phyloP scores from a whole-genome alignment of 2,888 invertebrate genomes.

The Anthophora plumipes region DNA sequence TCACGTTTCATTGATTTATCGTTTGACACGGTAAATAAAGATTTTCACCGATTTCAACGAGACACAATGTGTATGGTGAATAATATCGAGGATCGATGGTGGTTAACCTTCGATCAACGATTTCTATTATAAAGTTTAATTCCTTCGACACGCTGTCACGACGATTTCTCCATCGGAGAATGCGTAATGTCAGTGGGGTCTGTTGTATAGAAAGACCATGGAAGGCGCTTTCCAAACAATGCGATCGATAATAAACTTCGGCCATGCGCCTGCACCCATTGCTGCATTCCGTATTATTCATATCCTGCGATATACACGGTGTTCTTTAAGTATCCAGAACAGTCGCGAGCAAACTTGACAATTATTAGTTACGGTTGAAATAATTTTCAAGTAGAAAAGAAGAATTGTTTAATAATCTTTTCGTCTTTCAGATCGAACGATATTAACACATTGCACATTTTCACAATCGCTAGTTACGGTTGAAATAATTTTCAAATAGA shows the following conservation, averaged over 20 bases:
- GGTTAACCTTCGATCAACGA: slow-evolving; percentile 32
- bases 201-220: slow-evolving; percentile 11
- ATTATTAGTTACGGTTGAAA: not conserved
- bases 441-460: too few species aligned
- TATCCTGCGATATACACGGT: too few species aligned
- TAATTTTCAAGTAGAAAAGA: too few species aligned
- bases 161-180: slow-evolving; percentile 28
- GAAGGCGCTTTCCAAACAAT: slow-evolving; percentile 47
- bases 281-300: slow-evolving; percentile 8
- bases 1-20: not conserved
- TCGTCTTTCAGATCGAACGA: too few species aligned
- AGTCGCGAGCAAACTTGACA: too few species aligned
- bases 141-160: not conserved
- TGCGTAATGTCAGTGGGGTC: not conserved
- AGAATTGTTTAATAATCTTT: too few species aligned
- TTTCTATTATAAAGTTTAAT: slow-evolving; percentile 45
- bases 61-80: not conserved
- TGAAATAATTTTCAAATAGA: too few species aligned
- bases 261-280: slow-evolving; percentile 38
- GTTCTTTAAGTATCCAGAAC: not conserved
- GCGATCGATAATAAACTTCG: slow-evolving; percentile 50
- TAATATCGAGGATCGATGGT: slow-evolving; percentile 29
- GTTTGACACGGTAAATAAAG: not conserved
- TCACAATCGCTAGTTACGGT: not conserved
- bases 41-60: too few species aligned